A percentile compares a stretch with the other conserved stretches of the same genome.
These are phyloP conservation scores for Panagrolaimus sp. DNA, from an alignment of 1,140 invertebrate species.

Conservation along the genomic window DNA sequence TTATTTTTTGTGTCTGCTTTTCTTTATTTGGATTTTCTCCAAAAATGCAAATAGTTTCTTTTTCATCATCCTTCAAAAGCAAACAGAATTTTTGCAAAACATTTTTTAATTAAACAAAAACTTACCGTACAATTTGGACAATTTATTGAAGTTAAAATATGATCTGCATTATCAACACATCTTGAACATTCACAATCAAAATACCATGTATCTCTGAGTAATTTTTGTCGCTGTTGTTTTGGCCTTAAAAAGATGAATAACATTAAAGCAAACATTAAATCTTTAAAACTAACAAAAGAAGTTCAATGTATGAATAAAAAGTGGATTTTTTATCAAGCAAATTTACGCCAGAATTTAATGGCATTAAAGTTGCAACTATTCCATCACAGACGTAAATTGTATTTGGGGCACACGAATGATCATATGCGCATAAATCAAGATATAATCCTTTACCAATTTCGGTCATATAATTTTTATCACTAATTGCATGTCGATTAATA, in stretches of 20 bases:
- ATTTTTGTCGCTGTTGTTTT: constrained; percentile 46
- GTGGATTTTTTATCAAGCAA: constrained; percentile 39
- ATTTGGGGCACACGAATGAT: constrained; percentile 53
- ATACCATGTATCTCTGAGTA: constrained; percentile 52
- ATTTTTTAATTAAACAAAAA: neutral
- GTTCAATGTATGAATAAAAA: constrained; percentile 55
- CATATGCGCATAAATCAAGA: constrained; percentile 55
- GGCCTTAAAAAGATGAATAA: neutral
- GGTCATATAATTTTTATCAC: constrained; percentile 49
- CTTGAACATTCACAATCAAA: constrained; percentile 40
- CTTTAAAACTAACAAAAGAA: constrained; percentile 36
- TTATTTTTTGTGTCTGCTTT: constrained; percentile 19
- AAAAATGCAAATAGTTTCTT: constrained; percentile 16
- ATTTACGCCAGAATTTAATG: constrained; percentile 38
- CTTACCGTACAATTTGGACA: constrained; percentile 23
- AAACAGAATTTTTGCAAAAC: no score
- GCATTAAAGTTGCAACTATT: constrained; percentile 45
- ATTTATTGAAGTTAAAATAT: constrained; percentile 35
- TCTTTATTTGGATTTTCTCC: constrained; percentile 23
- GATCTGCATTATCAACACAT: constrained; percentile 31
- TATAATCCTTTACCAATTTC: constrained; percentile 58
- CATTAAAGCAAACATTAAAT: neutral
- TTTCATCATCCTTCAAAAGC: neutral
- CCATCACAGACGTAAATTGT: constrained; percentile 44
- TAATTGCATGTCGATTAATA: constrained; percentile 56